Evolutionary conservation across 1,140 invertebrate genomes (phyloP).

Genomic region (Pararge aegeria): DNA sequence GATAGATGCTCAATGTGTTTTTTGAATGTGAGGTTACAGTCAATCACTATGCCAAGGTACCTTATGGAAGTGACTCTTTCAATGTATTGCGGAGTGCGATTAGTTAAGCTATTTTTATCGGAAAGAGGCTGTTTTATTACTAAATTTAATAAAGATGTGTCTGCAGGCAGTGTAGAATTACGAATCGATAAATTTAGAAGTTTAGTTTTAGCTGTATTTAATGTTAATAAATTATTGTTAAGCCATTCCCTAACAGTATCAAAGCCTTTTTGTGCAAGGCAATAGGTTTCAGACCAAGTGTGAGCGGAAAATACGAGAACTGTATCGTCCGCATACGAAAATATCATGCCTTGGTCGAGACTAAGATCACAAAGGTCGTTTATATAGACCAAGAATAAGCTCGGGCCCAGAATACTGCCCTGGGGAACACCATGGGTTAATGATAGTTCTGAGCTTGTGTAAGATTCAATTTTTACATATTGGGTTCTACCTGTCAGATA

Average conservation of each 20-base stretch:
- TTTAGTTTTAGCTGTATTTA: constrained; percentile 6
- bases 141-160: no score
- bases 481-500: not conserved
- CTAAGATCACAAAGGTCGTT: no score
- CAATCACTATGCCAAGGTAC: no score
- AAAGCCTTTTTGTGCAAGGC: not conserved
- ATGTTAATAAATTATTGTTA: not conserved
- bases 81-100: no score
- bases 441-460: not conserved
- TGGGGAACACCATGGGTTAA: not conserved
- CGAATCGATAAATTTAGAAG: not conserved
- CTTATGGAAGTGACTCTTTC: no score
- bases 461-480: not conserved
- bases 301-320: constrained; percentile 6
- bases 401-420: not conserved
- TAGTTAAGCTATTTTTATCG: no score
- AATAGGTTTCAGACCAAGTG: not conserved
- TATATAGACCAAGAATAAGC: not conserved
- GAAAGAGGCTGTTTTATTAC: no score
- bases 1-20: no score
- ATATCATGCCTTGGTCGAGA: not conserved
- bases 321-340: constrained; percentile 22
- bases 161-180: no score
- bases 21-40: no score
- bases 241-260: not conserved